Evolutionary conservation across 2,113 vertebrate genomes (phyloP), one percentile per base, ranked within the genome.

Genomic region (Lontra canadensis): DNA sequence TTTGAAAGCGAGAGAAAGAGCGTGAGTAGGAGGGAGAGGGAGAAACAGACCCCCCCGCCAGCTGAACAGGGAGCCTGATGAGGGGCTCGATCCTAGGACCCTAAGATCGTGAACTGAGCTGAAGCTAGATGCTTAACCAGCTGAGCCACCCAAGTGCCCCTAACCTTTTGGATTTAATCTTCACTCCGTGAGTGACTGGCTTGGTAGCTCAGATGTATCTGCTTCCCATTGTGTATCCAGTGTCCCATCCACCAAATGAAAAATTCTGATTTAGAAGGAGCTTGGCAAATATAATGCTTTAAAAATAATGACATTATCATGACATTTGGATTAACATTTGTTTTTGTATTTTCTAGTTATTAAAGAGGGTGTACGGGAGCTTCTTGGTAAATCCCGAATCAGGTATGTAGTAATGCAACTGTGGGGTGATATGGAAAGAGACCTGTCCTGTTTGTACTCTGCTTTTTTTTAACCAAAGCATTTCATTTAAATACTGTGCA

Each of bases 291-390:
- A 57, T 3, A 67, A 13, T 90, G 20, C 61, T 91, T 94, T 39
- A 82, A 90, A 94, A 96, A 34, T 95, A 84, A 78, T 88, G 63
- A 69, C 78, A 89, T 95, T 85, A 39, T 59, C 29, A 2, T 86
- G 67, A 42, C 36, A 13, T 96, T 95, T 96, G 76, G 8, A 42
- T 88, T 98, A 92, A 98, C 65, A 10, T 92, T 97, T 95, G 71
- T 98, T 52, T 98, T 96, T 95, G 21, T 86, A 2, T 96, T 96
- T 96, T 98, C 63, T 98, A 99, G 99, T 98, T 99, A 92, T 98
- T 99, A 98, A 99, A 99, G 98, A 99, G 99, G 96, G 98, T 99
- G 31, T 99, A 99, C 67, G 99, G 99, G 95, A 99, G 96, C 92
- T 99, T 99, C 98, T 98, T 99, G 98, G 99, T 99, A 97, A 98